Conservation (phyloP, 2,797 vertebrate genomes). For the Oophaga sylvatica region DNA sequence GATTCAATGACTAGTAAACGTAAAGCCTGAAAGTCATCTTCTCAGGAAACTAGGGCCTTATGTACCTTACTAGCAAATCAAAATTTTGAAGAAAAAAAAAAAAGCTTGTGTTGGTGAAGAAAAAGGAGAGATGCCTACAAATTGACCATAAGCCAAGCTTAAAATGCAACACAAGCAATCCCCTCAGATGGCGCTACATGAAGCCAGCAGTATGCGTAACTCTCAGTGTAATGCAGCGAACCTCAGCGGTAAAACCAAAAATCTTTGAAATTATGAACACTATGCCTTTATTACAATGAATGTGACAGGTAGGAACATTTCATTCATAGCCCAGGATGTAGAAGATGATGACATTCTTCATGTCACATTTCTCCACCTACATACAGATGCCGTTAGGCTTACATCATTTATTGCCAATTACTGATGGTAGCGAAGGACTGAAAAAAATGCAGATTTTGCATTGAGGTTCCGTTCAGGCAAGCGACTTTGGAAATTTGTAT, state of each 20-base stretch:
- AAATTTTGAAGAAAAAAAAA: too few relatives aligned
- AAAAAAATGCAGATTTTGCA: background rate
- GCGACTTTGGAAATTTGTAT: background rate
- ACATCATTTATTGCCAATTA: background rate
- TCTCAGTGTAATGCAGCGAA: background rate
- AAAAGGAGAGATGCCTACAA: too few relatives aligned
- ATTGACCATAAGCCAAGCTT: too few relatives aligned
- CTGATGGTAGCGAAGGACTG: background rate
- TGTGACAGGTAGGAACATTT: background rate
- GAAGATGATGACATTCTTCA: background rate
- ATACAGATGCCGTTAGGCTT: background rate
- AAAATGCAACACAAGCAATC: background rate
- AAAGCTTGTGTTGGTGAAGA: too few relatives aligned
- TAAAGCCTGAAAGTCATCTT: background rate
- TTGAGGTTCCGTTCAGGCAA: background rate
- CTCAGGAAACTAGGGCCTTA: background rate
- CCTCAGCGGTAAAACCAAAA: background rate
- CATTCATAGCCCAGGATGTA: background rate
- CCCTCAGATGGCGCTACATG: background rate
- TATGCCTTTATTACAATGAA: background rate
- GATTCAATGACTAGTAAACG: background rate
- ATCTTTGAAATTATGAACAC: background rate
- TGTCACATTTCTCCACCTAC: background rate
- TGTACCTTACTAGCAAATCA: background rate
- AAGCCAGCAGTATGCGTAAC: background rate